phyloP scores from a whole-genome alignment of 2,797 vertebrate genomes.

The Coilia nasus region DNA sequence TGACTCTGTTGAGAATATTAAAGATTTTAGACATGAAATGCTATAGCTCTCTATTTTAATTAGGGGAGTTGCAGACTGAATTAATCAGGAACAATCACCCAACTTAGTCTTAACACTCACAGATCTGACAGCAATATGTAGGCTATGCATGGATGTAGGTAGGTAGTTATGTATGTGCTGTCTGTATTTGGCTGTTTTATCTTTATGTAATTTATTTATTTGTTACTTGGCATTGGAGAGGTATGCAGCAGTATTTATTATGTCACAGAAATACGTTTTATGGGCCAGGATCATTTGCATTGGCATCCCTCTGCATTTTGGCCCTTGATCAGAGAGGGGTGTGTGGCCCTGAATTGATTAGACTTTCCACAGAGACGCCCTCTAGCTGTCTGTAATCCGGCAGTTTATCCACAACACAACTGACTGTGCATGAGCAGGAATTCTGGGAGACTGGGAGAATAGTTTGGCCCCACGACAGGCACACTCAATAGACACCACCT shows the following conservation, averaged over 20 bases:
- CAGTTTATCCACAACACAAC: neutral
- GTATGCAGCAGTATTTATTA: too few relatives aligned
- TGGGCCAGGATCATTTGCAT: neutral
- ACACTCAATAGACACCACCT: constrained; percentile 10
- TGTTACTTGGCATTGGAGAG: too few relatives aligned
- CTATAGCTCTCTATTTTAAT: neutral
- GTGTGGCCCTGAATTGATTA: neutral
- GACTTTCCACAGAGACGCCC: neutral
- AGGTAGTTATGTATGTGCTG: too few relatives aligned
- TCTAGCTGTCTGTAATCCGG: neutral
- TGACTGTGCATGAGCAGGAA: neutral
- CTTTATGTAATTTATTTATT: too few relatives aligned
- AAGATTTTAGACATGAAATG: neutral
- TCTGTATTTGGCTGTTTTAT: too few relatives aligned
- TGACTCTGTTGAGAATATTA: neutral
- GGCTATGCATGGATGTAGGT: too few relatives aligned
- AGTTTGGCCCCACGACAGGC: neutral
- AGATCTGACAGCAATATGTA: neutral
- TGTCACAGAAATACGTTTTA: neutral
- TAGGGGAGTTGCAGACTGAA: neutral
- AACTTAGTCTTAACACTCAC: neutral
- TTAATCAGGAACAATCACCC: neutral
- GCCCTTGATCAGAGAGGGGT: neutral
- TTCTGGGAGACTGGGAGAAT: neutral
- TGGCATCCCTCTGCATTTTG: neutral